Base-by-base conservation (phyloP, 2,113 vertebrate genomes). In the Hyla sarda region DNA sequence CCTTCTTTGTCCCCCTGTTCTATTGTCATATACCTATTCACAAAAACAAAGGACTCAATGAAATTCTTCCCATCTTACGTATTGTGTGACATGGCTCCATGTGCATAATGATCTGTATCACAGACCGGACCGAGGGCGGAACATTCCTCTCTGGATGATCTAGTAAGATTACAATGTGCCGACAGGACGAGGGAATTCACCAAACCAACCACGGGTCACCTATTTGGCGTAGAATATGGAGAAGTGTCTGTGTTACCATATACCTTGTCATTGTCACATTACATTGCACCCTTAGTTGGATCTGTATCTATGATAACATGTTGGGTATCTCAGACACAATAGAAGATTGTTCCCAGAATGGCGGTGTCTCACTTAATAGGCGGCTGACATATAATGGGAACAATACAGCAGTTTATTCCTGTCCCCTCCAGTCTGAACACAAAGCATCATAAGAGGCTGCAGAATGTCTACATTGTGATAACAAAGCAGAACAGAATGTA, bases 51-150 rank as follows among this genome's bases (percentile, higher is more conserved):
- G 32, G 41, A 73, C 16, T 45, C 37, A 73, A 23, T n/a, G n/a
- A 19, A 73, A 73, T 73, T 73, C 23, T 11, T 32, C 62, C 48
- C 12, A 47, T n/a, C 37, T 41, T 74, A 47, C 14, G 1, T 48
- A 21, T 32, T 12, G 11, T 23, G 45, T 74, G 11, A 47, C 45
- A 48, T 74, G 25, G 37, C 45, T 16, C 17, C 14, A 4, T 47
- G 12, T 72, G 65, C 19, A 72, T 82, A 14, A 73, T 54, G 28
- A 56, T 16, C 41, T 21, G 13, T 28, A 6, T n/a, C n/a, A 37
- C 65, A 83, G 48, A 82, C 60, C 16, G n/a, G 50, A 32, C 21
- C n/a, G 82, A 75, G 48, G 74, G 71, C 54, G 84, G 32, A 78
- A 30, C 11, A 34, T 85, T n/a, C 75, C 75, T 56, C 30, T 13